Evolutionary conservation across 2,888 invertebrate species (phyloP).

Genomic region (Melieria picta): DNA sequence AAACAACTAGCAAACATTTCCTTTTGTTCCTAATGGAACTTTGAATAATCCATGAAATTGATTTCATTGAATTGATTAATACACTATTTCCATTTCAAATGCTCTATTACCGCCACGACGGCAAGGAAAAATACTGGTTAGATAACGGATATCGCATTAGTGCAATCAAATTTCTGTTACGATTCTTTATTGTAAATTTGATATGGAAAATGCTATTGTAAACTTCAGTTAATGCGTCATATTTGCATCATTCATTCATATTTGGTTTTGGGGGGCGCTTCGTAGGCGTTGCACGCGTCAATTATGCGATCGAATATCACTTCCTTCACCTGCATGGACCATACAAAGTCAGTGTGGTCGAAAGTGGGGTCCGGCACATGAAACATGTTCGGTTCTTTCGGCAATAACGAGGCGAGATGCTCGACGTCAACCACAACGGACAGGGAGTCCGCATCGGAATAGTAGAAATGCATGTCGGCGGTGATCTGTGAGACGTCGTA

Average conservation of each 20-base stretch:
- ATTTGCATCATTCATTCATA: background rate
- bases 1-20: no score
- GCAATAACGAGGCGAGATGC: slow-evolving; percentile 31
- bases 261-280: slow-evolving; percentile 3
- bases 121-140: no score
- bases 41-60: no score
- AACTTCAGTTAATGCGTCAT: no score
- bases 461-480: slow-evolving; percentile 40
- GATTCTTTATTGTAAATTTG: no score
- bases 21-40: no score
- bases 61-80: no score
- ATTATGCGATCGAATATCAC: slow-evolving; percentile 40
- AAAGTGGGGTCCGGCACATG: slow-evolving; percentile 39
- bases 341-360: slow-evolving; percentile 45
- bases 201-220: no score
- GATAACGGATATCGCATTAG: no score
- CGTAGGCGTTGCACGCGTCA: slow-evolving; percentile 33
- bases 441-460: slow-evolving; percentile 40
- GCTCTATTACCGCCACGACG: no score
- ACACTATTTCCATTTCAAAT: no score
- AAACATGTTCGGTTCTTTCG: slow-evolving; percentile 30
- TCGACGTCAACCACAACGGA: slow-evolving; percentile 38
- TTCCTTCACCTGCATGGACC: slow-evolving; percentile 35
- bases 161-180: no score
- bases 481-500: slow-evolving; percentile 40